A percentile compares a stretch with the other conserved stretches of the same genome.
Evolutionary conservation across 2,113 vertebrate genomes (phyloP).

Genomic region (Tonatia bakeri): DNA sequence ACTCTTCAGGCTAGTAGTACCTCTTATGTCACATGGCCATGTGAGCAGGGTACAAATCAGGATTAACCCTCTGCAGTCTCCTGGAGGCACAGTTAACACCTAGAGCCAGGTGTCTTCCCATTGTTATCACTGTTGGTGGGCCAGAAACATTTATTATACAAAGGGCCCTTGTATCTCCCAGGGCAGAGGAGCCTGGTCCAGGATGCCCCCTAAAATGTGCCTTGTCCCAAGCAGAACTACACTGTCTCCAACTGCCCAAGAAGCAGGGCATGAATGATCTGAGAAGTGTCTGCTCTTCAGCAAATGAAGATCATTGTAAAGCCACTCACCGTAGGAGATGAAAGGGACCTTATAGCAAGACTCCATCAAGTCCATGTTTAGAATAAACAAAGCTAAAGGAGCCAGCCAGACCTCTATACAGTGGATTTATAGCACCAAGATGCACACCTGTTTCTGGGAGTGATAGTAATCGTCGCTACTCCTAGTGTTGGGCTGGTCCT

Average conservation of each 20-base stretch:
- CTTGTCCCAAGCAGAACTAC: background rate
- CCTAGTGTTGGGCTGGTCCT: background rate
- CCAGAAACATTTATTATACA: background rate
- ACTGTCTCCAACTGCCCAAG: rapidly evolving
- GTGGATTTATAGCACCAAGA: background rate
- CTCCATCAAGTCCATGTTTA: background rate
- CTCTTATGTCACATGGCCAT: background rate
- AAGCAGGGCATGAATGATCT: background rate
- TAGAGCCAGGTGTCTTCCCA: background rate
- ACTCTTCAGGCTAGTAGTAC: background rate
- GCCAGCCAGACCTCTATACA: background rate
- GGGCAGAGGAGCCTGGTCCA: background rate
- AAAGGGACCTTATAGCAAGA: background rate
- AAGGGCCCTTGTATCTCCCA: background rate
- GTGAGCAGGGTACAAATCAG: background rate
- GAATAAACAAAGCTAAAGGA: background rate
- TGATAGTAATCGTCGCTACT: too few species aligned
- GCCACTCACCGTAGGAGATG: background rate
- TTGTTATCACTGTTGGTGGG: background rate
- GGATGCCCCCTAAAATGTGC: background rate
- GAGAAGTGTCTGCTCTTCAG: background rate
- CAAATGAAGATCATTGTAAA: background rate
- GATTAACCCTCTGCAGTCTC: background rate
- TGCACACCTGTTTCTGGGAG: background rate
- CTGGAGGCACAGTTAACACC: background rate